Evolutionary conservation across 2,797 vertebrate species (phyloP).

Genomic region (Sorex maritimensis): DNA sequence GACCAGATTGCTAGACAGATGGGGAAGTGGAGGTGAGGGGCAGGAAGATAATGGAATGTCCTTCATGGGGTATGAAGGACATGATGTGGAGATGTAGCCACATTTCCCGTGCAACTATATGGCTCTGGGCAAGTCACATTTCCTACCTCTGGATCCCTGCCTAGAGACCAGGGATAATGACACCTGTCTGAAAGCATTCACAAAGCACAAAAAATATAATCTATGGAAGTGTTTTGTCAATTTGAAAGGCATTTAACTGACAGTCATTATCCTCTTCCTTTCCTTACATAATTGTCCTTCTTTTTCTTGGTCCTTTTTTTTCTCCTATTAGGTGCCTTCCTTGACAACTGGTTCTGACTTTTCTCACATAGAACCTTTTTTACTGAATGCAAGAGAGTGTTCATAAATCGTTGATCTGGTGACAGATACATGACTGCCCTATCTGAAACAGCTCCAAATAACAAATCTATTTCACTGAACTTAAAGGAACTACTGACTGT

Average conservation of each 20-base stretch:
- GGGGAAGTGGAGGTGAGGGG: neutral
- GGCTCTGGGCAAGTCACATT: neutral
- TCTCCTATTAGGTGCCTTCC: neutral
- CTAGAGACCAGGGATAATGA: neutral
- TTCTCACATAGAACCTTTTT: constrained; percentile 8
- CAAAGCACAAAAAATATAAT: constrained; percentile 26
- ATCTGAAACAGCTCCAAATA: constrained; percentile 14
- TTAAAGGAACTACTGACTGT: neutral
- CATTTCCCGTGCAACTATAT: neutral
- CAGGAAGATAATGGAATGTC: neutral
- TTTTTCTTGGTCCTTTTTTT: neutral
- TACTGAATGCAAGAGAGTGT: neutral
- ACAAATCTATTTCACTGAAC: neutral
- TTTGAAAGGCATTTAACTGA: neutral
- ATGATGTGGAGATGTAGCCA: neutral
- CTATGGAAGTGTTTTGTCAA: neutral
- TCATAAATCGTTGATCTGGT: neutral
- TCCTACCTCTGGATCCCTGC: neutral
- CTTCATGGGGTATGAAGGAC: neutral
- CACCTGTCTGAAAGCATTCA: neutral
- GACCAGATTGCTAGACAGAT: neutral
- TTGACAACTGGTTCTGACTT: constrained; percentile 1
- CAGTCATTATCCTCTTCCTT: neutral
- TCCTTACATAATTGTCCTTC: neutral
- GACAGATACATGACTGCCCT: neutral